Percentiles rank a stretch among this genome's conserved stretches.
Conservation (phyloP, 2,113 vertebrate genomes). For the Tragelaphus buxtoni region DNA sequence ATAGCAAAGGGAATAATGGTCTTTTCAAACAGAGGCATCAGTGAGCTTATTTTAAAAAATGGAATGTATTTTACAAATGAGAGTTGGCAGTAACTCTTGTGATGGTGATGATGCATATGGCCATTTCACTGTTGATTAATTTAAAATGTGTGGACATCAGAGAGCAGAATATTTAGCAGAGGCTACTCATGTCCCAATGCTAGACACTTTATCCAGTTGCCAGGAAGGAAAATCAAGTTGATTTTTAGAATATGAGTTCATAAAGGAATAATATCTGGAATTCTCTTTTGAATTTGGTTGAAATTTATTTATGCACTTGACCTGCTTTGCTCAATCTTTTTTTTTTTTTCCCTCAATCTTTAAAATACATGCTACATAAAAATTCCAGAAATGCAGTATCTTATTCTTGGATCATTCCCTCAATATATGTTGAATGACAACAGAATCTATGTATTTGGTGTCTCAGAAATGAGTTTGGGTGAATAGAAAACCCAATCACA, state of each 20-base stretch:
- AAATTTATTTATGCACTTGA: conserved; percentile 20
- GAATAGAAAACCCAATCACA: not conserved
- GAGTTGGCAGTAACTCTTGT: not conserved
- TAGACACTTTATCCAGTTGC: not conserved
- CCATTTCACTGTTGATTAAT: not conserved
- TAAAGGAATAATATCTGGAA: not conserved
- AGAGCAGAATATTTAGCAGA: not conserved
- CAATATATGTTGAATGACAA: not conserved
- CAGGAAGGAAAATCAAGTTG: conserved; percentile 25
- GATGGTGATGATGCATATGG: not conserved
- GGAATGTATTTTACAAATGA: not conserved
- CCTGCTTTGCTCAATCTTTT: not conserved
- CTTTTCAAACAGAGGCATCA: not conserved
- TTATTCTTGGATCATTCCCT: not conserved
- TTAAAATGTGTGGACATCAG: not conserved
- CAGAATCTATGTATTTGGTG: not conserved
- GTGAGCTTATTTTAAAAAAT: not conserved
- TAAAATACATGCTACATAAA: not conserved
- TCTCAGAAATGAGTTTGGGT: not conserved
- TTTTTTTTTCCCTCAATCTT: not conserved
- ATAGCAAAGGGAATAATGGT: not conserved
- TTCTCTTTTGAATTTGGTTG: conserved; percentile 39
- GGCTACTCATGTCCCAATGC: not conserved
- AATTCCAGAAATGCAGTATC: not conserved
- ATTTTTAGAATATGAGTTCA: not conserved